Base-by-base conservation (phyloP, 2,888 invertebrate species). In the Drosophila falleni region DNA sequence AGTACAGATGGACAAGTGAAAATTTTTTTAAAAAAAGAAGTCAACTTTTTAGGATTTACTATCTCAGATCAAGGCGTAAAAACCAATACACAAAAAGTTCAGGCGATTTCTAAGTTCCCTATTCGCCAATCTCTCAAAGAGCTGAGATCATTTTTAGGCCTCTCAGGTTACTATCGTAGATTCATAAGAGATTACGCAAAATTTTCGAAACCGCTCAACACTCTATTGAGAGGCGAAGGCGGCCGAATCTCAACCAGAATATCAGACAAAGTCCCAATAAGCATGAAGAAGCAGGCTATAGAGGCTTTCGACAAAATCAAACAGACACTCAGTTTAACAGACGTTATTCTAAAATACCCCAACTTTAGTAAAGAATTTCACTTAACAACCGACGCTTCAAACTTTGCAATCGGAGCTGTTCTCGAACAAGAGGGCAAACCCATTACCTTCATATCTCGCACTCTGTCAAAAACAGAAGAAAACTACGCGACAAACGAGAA, bases 301-400 rank as follows among this genome's bases (percentile, higher is more conserved):
- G 23, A 37, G n/a, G 56, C 56, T 23, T 56, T 58, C 37, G 15
- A 58, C 9, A 47, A 59, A 39, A 39, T 59, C 5, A 59, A 59
- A 11, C 39, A 1, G 19, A 86, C 56, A 1, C 31, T 71, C 0
- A 8, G 10, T 5, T 72, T 56, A 11, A 23, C 42, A 9, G 61
- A 69, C 39, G 39, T 39, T 15, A 15, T 39, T 2, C 15, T 39
- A 39, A 39, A 39, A 39, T 39, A 39, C 39, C 39, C 39, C 15
- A 15, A 39, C 39, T 39, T 60, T 4, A 35, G 9, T 67, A 23
- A 50, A 16, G 51, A 63, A 16, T 72, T 68, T 10, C 47, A 53
- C 2, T n/a, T 63, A 11, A 71, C 51, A 33, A 63, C 51, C 0
- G 56, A 60, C 19, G 33, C 50, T 33, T 33, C 50, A 16, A 50